phyloP scores from a whole-genome alignment of 2,113 vertebrate genomes.

The Ptilonorhynchus violaceus region DNA sequence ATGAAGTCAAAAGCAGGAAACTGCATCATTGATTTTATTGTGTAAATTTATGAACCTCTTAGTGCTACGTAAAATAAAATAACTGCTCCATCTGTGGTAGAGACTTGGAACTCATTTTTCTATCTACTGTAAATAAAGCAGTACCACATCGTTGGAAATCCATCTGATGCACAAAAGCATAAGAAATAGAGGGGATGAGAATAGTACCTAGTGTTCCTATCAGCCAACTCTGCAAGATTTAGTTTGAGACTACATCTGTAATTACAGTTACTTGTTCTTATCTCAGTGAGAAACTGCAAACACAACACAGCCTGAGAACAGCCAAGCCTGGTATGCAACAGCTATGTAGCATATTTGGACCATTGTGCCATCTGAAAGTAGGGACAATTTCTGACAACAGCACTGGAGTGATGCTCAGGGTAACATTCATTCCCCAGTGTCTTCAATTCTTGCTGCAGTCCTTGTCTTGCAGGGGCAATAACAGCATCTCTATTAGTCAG shows the following conservation, averaged over 20 bases:
- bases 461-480: background rate
- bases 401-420: background rate
- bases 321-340: background rate
- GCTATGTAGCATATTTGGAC: background rate
- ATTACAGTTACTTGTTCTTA: background rate
- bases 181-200: background rate
- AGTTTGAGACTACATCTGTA: background rate
- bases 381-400: background rate
- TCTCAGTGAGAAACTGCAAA: background rate
- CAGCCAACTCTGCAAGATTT: background rate
- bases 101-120: background rate
- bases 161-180: background rate
- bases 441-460: background rate
- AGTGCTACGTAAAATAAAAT: background rate
- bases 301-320: background rate
- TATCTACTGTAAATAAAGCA: background rate
- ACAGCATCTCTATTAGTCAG: background rate
- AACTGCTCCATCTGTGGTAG: background rate
- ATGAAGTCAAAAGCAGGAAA: background rate
- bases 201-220: background rate
- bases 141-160: background rate
- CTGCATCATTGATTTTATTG: background rate
- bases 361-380: background rate
- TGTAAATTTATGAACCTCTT: background rate
- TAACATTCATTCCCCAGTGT: background rate